Base-by-base conservation (phyloP, 2,113 vertebrate species). In the Sarotherodon lohbergeri region DNA sequence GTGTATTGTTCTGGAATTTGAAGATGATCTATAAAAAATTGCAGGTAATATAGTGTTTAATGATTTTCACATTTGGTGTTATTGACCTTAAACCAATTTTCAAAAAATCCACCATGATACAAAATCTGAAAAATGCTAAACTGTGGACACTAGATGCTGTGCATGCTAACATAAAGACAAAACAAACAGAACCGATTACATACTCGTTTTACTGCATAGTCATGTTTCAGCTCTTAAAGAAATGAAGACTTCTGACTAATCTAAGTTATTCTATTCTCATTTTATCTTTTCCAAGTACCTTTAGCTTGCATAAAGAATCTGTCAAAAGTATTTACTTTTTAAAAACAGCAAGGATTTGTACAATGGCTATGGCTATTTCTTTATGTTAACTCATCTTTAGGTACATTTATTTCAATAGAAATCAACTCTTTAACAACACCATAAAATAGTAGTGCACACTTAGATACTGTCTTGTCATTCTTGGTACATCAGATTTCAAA, bases 401-500 rank as follows among this genome's bases (percentile, higher is more conserved):
- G 43, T 48, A 48, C 14, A 3, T 48, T 76, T 76, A 76, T 46
- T 76, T 7, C 0, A 76, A 9, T 48, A 76, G 22, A 76, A 76
- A 46, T 76, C 14, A 76, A 19, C 22, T 76, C 14, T 7, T 29
- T 29, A 76, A 71, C 11, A 9, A 61, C 9, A 43, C 14, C 16
- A n/a, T 36, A 54, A 13, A 17, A 55, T 14, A 54, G 54, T 4
- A 63, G 34, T 4, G 14, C 3, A 54, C 4, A 34, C 17, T 19
- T 50, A 48, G 14, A 32, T 50, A 16, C 12, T 88, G 4, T 78
- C 16, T 68, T 22, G 1, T 81, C 39, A 88, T 34, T 88, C 34
- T 56, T 56, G 81, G 5, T 41, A 13, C 36, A 79, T 63, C 48
- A 98, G 97, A 98, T 91, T 95, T 97, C 91, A 97, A 96, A 19